These are phyloP conservation scores for Nothocercus julius DNA, from an alignment of 2,113 vertebrate species.

Conservation along the genomic window DNA sequence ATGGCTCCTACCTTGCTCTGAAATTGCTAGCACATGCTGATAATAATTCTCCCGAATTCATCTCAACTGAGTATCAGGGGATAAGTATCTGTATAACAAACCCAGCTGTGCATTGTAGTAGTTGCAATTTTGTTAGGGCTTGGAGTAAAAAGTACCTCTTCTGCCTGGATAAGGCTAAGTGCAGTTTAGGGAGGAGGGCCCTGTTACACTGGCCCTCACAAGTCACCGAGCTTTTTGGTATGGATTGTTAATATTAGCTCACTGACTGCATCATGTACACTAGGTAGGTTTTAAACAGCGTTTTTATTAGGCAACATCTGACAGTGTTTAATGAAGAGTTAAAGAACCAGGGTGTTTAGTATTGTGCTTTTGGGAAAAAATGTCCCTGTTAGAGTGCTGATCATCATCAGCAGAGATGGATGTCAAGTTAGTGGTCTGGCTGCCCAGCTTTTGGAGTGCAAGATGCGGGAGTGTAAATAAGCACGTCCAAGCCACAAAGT, in stretches of 20 bases:
- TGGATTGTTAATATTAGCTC: not conserved
- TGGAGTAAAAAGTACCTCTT: not conserved
- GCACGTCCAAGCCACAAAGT: not conserved
- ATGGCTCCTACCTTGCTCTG: not conserved
- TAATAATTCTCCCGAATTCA: not conserved
- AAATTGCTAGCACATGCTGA: not conserved
- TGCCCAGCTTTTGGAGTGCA: not conserved
- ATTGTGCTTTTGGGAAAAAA: not conserved
- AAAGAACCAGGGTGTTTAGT: not conserved
- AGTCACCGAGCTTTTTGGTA: rapidly evolving
- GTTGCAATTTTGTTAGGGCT: not conserved
- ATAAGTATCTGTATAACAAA: not conserved
- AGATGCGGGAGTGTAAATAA: not conserved
- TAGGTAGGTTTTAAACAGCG: not conserved
- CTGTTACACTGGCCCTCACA: rapidly evolving
- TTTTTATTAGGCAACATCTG: not conserved
- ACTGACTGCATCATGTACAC: not conserved
- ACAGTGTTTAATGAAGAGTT: not conserved
- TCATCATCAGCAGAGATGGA: not conserved
- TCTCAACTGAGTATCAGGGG: rapidly evolving
- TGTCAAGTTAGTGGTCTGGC: not conserved
- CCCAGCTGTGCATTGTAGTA: not conserved
- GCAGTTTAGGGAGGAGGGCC: not conserved
- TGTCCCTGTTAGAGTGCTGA: rapidly evolving
- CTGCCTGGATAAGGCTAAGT: not conserved